Evolutionary conservation across 2,113 vertebrate genomes (phyloP).

Genomic region (Cinclus mexicanus): DNA sequence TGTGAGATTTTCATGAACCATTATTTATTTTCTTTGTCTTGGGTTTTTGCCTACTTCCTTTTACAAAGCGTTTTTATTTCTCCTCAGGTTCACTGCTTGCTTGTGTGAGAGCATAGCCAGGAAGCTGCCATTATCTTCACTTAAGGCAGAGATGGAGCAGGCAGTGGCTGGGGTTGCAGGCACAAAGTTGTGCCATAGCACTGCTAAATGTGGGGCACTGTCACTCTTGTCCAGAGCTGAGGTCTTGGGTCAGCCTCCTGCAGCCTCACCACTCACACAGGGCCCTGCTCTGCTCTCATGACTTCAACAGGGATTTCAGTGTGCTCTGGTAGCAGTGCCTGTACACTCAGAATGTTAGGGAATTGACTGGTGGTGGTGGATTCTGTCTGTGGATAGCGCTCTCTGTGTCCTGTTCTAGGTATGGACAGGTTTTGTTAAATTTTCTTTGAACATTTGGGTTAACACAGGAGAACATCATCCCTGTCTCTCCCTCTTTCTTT

Average conservation of each 20-base stretch:
- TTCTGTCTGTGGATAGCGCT: neutral
- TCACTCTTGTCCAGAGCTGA: neutral
- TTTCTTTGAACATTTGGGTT: neutral
- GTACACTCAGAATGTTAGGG: accelerated
- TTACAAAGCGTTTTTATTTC: neutral
- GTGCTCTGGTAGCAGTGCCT: neutral
- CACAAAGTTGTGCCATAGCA: neutral
- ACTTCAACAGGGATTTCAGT: neutral
- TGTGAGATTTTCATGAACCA: neutral
- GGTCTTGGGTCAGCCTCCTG: neutral
- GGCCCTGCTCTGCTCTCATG: neutral
- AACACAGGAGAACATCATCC: neutral
- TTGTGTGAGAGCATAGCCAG: neutral
- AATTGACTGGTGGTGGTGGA: neutral
- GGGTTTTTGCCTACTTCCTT: neutral
- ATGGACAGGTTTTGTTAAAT: neutral
- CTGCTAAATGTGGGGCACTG: neutral
- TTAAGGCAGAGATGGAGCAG: neutral
- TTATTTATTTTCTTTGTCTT: neutral
- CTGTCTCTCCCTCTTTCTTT: neutral
- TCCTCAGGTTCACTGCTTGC: neutral
- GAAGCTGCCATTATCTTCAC: neutral
- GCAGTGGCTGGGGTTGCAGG: neutral
- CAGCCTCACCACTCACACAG: neutral
- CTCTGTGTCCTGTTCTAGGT: neutral